Base-by-base conservation (phyloP, 2,113 vertebrate genomes). In the Chunga burmeisteri region DNA sequence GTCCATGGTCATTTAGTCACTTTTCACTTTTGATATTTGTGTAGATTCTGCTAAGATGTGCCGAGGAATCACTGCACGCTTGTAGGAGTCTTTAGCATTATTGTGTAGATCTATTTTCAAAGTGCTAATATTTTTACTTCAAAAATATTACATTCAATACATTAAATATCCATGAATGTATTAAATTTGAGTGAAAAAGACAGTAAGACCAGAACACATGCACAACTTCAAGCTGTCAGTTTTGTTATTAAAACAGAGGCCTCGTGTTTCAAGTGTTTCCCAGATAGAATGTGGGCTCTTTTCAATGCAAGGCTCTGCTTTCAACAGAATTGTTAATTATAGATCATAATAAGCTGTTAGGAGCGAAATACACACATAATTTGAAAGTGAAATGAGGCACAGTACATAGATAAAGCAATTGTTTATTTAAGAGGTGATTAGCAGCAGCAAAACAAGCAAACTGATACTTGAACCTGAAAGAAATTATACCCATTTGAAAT, bases 371-470 rank as follows among this genome's bases (percentile, higher is more conserved):
- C 95, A 98, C 91, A 98, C 93, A 94, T 96, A 96, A 98, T 98
- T 98, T 98, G 96, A 98, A 98, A 98, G 97, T 98, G 96, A 98
- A 98, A 98, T 98, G 96, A 98, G 98, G 98, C 98, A 96, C 96
- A 97, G 98, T 96, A 97, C 97, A 97, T 92, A 97, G 97, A 98
- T 98, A 98, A 98, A 98, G 95, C 96, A 98, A 98, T 98, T 98
- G 97, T 98, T 98, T 98, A 97, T 98, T 98, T 98, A 98, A 98
- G 97, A 98, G 94, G 96, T 97, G 97, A 98, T 98, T 98, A 98
- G 96, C 97, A 97, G 96, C 89, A 97, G 91, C 95, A 98, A 98
- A 98, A 98, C 66, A 97, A 98, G 98, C 93, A 96, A 98, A 98
- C 94, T 93, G 96, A 97, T 98, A 96, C 96, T 98, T 98, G 97